Percentiles rank a stretch among this genome's conserved stretches.
phyloP scores from a whole-genome alignment of 2,888 invertebrate species.

The Stenodema calcarata region DNA sequence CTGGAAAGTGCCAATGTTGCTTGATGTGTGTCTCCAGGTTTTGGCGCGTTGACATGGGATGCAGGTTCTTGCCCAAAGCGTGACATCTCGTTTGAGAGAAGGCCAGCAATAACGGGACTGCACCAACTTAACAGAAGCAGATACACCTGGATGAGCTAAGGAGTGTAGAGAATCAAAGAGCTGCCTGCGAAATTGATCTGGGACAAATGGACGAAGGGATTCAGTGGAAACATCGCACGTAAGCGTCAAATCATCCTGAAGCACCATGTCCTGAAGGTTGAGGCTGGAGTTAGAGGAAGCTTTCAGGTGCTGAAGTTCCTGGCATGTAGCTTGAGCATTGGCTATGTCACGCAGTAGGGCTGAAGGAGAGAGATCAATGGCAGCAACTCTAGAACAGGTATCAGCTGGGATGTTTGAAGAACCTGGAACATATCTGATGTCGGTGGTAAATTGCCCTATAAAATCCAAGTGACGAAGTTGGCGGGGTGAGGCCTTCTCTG shows the following conservation, averaged over 20 bases:
- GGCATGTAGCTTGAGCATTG: neutral
- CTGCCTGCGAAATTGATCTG: neutral
- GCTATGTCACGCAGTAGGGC: neutral
- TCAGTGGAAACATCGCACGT: constrained; percentile 11
- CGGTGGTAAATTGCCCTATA: constrained; percentile 42
- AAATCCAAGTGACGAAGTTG: constrained; percentile 47
- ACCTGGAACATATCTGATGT: constrained; percentile 37
- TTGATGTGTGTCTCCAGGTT: neutral
- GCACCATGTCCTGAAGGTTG: neutral
- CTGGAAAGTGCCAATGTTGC: neutral
- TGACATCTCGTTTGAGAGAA: constrained; percentile 8
- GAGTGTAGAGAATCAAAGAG: constrained; percentile 21
- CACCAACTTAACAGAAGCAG: neutral
- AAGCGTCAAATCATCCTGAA: neutral
- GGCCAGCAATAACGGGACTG: too few species aligned
- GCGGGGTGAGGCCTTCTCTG: constrained; percentile 42
- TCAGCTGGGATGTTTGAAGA: constrained; percentile 15
- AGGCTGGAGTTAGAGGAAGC: neutral
- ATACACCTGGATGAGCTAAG: constrained; percentile 20
- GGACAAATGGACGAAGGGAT: constrained; percentile 6
- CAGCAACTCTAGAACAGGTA: neutral
- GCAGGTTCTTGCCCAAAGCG: constrained; percentile 1
- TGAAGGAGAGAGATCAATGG: neutral
- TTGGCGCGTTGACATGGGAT: constrained; percentile 14
- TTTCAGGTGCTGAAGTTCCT: neutral